Base-by-base conservation (phyloP, 2,797 vertebrate species). In the Acrossocheilus fasciatus region DNA sequence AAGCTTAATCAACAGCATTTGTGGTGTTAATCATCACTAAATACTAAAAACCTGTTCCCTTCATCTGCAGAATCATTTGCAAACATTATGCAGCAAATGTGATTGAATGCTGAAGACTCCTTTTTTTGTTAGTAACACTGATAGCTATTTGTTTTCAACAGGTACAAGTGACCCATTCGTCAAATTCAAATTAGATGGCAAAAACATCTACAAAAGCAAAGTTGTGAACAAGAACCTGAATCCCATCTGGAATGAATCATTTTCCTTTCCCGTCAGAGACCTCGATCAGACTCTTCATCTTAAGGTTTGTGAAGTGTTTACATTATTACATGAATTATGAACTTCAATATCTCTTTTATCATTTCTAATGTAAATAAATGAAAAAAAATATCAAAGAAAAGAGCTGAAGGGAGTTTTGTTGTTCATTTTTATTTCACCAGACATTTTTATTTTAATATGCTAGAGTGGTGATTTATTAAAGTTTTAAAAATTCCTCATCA, bases 131-230 rank as follows among this genome's bases (percentile, higher is more conserved):
- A 17, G 20, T 81, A 81, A 15, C 4, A 20, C 4, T 87, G 0
- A 81, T 4, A 75, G 89, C 34, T 10, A 88, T 64, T 47, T 90
- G 89, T 82, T 72, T 57, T 89, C 75, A 34, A 82, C 85, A 99
- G 98, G 97, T 86, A 97, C 96, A 15, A 99, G 97, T 85, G 98
- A 99, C 90, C 98, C 98, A 0, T 99, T 99, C 41, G 97, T 99
- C 92, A 99, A 99, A 92, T 98, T 99, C 92, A 98, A 97, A 94
- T 92, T 99, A 81, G 97, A 98, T 64, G 97, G 97, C 80, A 99
- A 99, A 92, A 97, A 97, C 6, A 92, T 99, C 30, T 99, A 98
- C 90, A 99, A 99, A 95, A 99, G 98, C 91, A 99, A 98, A 92
- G 98, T 99, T 17, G 92, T 98, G 88, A 97, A 97, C 91, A 99